Evolutionary conservation across 2,113 vertebrate species (phyloP), one percentile per base, ranked within the genome.

Genomic region (Petroica traversi): DNA sequence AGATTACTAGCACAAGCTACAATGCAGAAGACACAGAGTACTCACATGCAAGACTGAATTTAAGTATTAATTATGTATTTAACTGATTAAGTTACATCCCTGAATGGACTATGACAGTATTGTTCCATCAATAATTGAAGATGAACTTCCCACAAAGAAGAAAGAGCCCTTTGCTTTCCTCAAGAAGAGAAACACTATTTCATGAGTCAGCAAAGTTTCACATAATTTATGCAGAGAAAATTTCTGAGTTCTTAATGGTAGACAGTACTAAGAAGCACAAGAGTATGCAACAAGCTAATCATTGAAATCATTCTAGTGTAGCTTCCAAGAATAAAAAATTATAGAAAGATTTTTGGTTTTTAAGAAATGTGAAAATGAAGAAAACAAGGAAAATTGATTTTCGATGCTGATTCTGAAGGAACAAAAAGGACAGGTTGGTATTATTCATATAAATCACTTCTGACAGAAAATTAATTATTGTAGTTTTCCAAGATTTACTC

Each of bases 391-490:
- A 76, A 79, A 85, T 6, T 64, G 9, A 20, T 82, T 88, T 88
- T 72, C 55, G 67, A 80, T 38, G 51, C n/a, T 85, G 29, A 43
- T 88, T 62, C 19, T 88, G 68, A 92, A 92, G 66, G 48, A 82
- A 75, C 41, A 92, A 72, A 94, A 97, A 76, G 16, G 23, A 66
- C 59, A 88, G 5, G 8, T 41, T 6, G 19, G 5, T 77, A 66
- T 66, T 83, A 92, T 55, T 85, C 43, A 64, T 78, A 93, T 74
- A 78, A 33, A 76, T 83, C 26, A 68, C 18, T 93, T 92, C 31
- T 94, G 88, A 92, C 76, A 93, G 79, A 29, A 94, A 92, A 94
- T 93, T 85, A 92, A 92, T 85, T 94, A 88, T 16, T 77, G 36
- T 24, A 29, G 38, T 86, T 91, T 90, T 89, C 55, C 76, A 86